A percentile compares a stretch with the other conserved stretches of the same genome.
These are phyloP conservation scores for Holotrichia oblita DNA, from an alignment of 1,140 invertebrate species.

Conservation along the genomic window DNA sequence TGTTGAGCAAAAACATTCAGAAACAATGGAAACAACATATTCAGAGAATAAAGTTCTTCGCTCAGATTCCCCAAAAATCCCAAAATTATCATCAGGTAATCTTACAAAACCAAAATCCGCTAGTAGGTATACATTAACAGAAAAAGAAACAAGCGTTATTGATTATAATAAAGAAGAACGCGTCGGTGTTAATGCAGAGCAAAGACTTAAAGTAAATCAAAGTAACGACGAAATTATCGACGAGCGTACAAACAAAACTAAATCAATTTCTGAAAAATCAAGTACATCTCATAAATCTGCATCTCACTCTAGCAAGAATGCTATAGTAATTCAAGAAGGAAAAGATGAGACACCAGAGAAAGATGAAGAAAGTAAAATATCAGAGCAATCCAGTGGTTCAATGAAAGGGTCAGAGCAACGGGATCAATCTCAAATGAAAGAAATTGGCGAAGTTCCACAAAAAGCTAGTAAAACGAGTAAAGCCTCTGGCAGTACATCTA, in stretches of 20 bases:
- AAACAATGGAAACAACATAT: not conserved
- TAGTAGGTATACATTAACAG: slow-evolving; percentile 6
- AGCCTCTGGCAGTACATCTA: not conserved
- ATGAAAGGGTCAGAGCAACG: not conserved
- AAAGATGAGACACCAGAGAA: not conserved
- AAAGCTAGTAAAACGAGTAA: not conserved
- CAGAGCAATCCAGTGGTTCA: not conserved
- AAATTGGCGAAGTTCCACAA: not conserved
- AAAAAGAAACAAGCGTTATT: not conserved
- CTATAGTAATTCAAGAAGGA: not conserved
- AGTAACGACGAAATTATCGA: not conserved
- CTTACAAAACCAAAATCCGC: slow-evolving; percentile 2
- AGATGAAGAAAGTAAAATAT: slow-evolving; percentile 2
- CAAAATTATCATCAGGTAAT: not conserved
- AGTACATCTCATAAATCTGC: not conserved
- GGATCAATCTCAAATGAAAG: not conserved
- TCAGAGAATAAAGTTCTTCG: not conserved
- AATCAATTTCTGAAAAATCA: not conserved
- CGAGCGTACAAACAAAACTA: not conserved
- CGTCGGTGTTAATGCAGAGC: not conserved
- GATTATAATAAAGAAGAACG: not conserved
- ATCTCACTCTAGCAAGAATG: not conserved
- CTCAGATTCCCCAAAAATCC: not conserved
- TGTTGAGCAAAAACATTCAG: not conserved
- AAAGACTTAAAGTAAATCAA: not conserved